Base-by-base conservation (phyloP, 2,113 vertebrate genomes). In the Clarias macrocephalus region DNA sequence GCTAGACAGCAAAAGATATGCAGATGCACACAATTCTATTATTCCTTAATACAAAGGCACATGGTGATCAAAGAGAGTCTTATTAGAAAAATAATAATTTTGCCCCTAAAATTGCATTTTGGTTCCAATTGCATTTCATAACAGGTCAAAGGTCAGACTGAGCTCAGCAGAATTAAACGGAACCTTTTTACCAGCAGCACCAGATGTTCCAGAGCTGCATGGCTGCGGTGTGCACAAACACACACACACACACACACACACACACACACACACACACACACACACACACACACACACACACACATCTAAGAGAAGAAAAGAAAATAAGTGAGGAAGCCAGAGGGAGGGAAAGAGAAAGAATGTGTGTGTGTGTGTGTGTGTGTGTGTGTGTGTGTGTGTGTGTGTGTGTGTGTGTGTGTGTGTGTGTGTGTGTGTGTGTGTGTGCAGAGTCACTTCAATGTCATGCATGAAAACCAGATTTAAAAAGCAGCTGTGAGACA, bases 141-240 rank as follows among this genome's bases (percentile, higher is more conserved):
- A 15, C 30, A 85, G 84, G 84, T 85, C 73, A 77, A 65, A 65
- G 84, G 73, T 85, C 59, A 85, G 73, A 19, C 8, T 48, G 23
- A 37, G 70, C 33, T 23, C 16, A 65, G 60, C 6, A 63, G 73
- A 62, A 62, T 85, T 85, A 4, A 18, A 56, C 30, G 23, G 15
- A 93, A 93, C 94, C 94, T 85, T 94, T 94, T 94, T 93, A 93
- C 95, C 94, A 91, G 93, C 89, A 90, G 94, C 90, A 90, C 95
- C 95, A 95, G 94, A 94, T 95, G 94, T 93, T 93, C 94, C 94
- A 93, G 86, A 91, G 89, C 90, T 91, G 88, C 88, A 42, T n/a
- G 82, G 77, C 84, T 84, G 70, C 88, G 92, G 89, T 86, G 86
- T 76, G 52, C 86, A 75, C 86, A 73, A 82, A 87, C 89, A 92